phyloP scores from a whole-genome alignment of 2,113 vertebrate genomes.

The Oriolus oriolus region DNA sequence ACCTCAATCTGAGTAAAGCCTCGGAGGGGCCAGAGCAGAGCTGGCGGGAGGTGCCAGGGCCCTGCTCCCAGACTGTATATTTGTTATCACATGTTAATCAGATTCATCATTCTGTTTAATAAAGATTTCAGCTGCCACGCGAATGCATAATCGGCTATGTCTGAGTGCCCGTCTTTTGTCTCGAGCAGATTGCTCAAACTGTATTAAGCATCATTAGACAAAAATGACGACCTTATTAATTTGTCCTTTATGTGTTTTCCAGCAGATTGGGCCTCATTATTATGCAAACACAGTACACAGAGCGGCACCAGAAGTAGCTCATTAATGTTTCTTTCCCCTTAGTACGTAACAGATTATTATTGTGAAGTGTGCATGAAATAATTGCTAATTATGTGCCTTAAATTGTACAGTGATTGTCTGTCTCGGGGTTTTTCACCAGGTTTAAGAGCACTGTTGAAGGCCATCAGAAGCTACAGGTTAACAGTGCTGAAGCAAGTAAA shows the following conservation, averaged over 20 bases:
- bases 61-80: conserved; percentile 67
- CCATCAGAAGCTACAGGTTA: conserved; percentile 20
- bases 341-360: conserved; percentile 62
- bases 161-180: conserved; percentile 73
- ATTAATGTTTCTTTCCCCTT: conserved; percentile 65
- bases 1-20: conserved; percentile 82
- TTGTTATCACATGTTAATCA: conserved; percentile 79
- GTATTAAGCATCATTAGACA: conserved; percentile 74
- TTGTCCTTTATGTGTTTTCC: conserved; percentile 75
- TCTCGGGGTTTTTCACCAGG: not conserved
- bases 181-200: conserved; percentile 79
- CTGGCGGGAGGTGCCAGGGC: conserved; percentile 58
- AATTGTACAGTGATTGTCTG: conserved; percentile 45
- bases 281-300: conserved; percentile 73
- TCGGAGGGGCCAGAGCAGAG: conserved; percentile 49
- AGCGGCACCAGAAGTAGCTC: conserved; percentile 62
- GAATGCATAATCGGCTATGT: conserved; percentile 74
- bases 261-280: conserved; percentile 74
- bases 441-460: not conserved
- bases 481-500: not conserved
- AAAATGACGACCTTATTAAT: conserved; percentile 74
- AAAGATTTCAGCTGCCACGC: conserved; percentile 79
- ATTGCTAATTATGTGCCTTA: conserved; percentile 64
- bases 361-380: conserved; percentile 57
- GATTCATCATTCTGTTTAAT: conserved; percentile 77